phyloP scores from a whole-genome alignment of 2,113 vertebrate genomes.

The Chaetura pelagica region DNA sequence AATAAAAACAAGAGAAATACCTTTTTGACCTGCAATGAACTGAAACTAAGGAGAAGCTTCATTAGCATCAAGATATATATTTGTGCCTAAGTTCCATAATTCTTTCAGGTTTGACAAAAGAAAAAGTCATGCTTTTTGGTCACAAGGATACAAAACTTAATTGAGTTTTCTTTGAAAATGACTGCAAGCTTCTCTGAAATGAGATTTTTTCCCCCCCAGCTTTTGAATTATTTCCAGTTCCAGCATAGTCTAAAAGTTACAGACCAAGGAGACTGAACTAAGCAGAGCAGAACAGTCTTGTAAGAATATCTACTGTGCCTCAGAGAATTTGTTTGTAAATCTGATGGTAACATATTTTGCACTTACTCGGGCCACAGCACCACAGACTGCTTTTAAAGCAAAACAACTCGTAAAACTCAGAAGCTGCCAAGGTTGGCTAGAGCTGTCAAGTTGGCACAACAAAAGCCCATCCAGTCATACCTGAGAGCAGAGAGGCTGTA shows the following conservation, averaged over 20 bases:
- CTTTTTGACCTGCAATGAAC: not conserved
- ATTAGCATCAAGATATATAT: not conserved
- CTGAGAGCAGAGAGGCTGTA: not conserved
- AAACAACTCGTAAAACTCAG: slow-evolving; percentile 10
- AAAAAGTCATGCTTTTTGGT: slow-evolving; percentile 36
- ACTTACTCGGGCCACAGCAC: slow-evolving; percentile 14
- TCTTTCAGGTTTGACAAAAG: slow-evolving; percentile 31
- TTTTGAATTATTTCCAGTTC: slow-evolving; percentile 55
- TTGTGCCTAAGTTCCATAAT: slow-evolving; percentile 13
- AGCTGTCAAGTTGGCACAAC: not conserved
- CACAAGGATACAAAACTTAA: slow-evolving; percentile 52
- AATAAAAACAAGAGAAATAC: not conserved
- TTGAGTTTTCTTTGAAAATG: slow-evolving; percentile 49
- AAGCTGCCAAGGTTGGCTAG: slow-evolving; percentile 15
- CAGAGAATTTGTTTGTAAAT: slow-evolving; percentile 64
- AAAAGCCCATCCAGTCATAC: not conserved
- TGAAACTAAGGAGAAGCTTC: slow-evolving; percentile 20
- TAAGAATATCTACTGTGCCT: slow-evolving; percentile 26
- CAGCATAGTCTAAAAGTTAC: slow-evolving; percentile 26
- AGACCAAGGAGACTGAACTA: slow-evolving; percentile 24
- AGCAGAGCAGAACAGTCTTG: slow-evolving; percentile 57
- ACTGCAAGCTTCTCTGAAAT: slow-evolving; percentile 26
- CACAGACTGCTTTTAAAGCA: slow-evolving; percentile 15
- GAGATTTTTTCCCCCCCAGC: not conserved
- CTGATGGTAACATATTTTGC: slow-evolving; percentile 48